phyloP scores from a whole-genome alignment of 1,140 invertebrate species.

The Caenorhabditis elegans region DNA sequence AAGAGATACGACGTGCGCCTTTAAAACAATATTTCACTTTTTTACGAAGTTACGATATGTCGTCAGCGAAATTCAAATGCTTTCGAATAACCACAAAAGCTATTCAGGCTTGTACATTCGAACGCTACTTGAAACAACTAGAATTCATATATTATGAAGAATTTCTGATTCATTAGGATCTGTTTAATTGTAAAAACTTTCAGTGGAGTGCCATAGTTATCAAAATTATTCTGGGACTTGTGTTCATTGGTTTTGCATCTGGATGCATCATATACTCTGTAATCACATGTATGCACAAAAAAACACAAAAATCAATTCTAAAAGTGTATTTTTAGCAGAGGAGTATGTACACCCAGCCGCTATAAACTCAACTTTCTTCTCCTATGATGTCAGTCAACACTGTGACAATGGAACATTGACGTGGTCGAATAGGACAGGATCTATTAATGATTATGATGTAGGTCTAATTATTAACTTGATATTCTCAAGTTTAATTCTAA shows the following conservation, averaged over 20 bases:
- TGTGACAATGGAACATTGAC: slow-evolving; percentile 22
- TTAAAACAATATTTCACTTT: no score
- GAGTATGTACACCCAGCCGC: background rate
- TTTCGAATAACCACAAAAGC: no score
- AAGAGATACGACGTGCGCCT: no score
- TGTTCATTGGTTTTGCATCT: background rate
- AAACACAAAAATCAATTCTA: background rate
- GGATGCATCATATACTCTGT: slow-evolving; percentile 7
- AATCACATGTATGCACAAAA: background rate
- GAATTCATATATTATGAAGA: no score
- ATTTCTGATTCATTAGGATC: no score
- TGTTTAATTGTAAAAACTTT: no score
- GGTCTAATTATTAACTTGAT: no score
- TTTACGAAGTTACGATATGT: no score
- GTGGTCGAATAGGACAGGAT: background rate
- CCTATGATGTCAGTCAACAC: background rate
- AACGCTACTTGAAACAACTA: no score
- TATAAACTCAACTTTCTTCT: background rate
- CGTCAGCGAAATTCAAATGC: no score
- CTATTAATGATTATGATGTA: slow-evolving; percentile 5
- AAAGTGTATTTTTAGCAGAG: background rate
- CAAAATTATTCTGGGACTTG: background rate
- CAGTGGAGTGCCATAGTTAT: background rate
- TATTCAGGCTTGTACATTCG: no score
- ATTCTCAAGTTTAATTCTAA: no score